phyloP scores from a whole-genome alignment of 1,140 invertebrate genomes.

The Drosophila tsacasi region DNA sequence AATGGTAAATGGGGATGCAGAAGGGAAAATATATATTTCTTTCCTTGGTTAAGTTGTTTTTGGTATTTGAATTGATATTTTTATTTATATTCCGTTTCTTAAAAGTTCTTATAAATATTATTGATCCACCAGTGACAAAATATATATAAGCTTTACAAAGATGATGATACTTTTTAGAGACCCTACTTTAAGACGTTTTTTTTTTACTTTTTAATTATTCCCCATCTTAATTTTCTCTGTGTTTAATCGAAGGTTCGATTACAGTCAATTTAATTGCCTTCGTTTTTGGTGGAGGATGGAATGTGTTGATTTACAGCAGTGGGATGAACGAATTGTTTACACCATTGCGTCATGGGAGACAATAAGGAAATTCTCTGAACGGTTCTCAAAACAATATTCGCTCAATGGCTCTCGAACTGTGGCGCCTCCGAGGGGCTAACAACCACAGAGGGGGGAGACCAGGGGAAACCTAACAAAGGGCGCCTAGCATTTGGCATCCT shows the following conservation, averaged over 20 bases:
- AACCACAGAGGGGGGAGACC: neutral
- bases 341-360: constrained; percentile 19
- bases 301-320: constrained; percentile 22
- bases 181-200: too few relatives aligned
- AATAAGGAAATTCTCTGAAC: constrained; percentile 20
- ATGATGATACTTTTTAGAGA: too few relatives aligned
- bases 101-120: too few relatives aligned
- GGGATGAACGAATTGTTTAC: constrained; percentile 27
- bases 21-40: neutral
- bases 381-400: neutral
- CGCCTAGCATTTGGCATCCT: constrained; percentile 41
- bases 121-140: too few relatives aligned
- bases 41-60: too few relatives aligned
- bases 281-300: constrained; percentile 2
- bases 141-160: too few relatives aligned
- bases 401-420: neutral
- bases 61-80: too few relatives aligned
- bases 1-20: neutral
- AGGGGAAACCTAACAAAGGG: constrained; percentile 15
- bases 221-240: neutral
- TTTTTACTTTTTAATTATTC: neutral
- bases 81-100: too few relatives aligned
- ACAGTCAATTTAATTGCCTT: constrained; percentile 26
- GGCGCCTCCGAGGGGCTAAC: neutral
- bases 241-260: neutral